Evolutionary conservation across 2,888 invertebrate species (phyloP), one percentile per base, ranked within the genome.

Genomic region (Shargacucullia verbasci): DNA sequence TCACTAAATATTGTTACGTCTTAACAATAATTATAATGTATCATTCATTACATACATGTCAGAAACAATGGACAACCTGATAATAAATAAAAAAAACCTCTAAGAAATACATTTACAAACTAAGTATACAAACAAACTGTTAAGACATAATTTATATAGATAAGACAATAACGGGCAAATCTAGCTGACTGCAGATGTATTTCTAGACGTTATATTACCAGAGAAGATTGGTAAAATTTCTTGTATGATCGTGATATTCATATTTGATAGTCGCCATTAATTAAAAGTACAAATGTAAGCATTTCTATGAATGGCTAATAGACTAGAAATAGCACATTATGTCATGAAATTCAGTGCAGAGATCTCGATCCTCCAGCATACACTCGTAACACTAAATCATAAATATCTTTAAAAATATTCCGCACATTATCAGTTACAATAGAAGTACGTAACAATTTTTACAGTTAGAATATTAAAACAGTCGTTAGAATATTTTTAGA

Each of bases 321-420:
- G 78, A 79, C 81, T 80, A 80, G 82, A 78, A 73, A 61, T 29
- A 70, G 60, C 64, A 69, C 57, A 58, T 58, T 56, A 52, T 35
- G 31, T 52, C 45, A 48, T 67, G 69, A 54, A 49, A 54, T 74
- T 70, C 60, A 54, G 52, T 56, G 65, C 56, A 61, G 76, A 82
- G 83, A 82, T 82, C 79, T 60, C 38, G 34, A 62, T 66, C 72
- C 70, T 50, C 69, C 67, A 64, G 14, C 20, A 39, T 55, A 45
- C 39, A 53, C 54, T 63, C 44, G 57, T 59, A 71, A 69, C 63
- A 59, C 62, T 68, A 75, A 68, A 65, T 27, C 39, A 43, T 43
- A 55, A 29, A 12, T 14, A 48, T 45, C 15, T 13, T 20, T 41
- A 31, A 40, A 20, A 31, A 34, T 25, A 50, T 45, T 44, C 35